Base-by-base conservation (phyloP, 2,113 vertebrate genomes). In the Halichoeres trimaculatus region DNA sequence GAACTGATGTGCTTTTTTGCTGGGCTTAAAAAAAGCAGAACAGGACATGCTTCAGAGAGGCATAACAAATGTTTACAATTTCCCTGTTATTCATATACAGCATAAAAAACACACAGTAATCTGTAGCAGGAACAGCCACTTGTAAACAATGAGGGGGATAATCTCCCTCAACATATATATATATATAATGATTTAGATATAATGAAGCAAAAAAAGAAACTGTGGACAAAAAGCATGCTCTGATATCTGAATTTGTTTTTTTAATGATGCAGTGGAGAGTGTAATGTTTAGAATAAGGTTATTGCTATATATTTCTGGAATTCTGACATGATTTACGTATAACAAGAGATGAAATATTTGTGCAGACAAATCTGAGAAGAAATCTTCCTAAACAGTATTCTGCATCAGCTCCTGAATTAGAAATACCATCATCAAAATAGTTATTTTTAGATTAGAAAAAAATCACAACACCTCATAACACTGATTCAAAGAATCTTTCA, bases 361-460 rank as follows among this genome's bases (percentile, higher is more conserved):
- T 66, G 23, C 4, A 14, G 10, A 50, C 11, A 52, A 61, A 69
- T 54, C n/a, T 40, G 50, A 56, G 12, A 71, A 14, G 14, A 48
- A 30, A 30, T 30, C 12, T 23, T 30, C 17, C n/a, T 17, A 57
- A 57, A 64, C 57, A 8, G 47, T 51, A 8, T 61, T 64, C 13
- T 53, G 48, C 65, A 56, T 73, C 13, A 9, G 36, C 36, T 43
- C 45, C 16, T 52, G n/a, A 72, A 70, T 75, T 48, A 66, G 1
- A 84, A 82, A 80, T 58, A 45, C 22, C 19, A 20, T 74, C 59
- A 81, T 71, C 40, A 82, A 89, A 88, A 86, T 76, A 61, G 20
- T 68, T 69, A 23, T 19, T 43, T 22, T 57, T 63, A 35, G 16
- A n/a, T 57, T 45, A 65, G 24, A 74, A 72, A 75, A 47, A 0